These are phyloP conservation scores for Drosophila ananassae DNA, from an alignment of 1,140 invertebrate genomes.

Conservation along the genomic window DNA sequence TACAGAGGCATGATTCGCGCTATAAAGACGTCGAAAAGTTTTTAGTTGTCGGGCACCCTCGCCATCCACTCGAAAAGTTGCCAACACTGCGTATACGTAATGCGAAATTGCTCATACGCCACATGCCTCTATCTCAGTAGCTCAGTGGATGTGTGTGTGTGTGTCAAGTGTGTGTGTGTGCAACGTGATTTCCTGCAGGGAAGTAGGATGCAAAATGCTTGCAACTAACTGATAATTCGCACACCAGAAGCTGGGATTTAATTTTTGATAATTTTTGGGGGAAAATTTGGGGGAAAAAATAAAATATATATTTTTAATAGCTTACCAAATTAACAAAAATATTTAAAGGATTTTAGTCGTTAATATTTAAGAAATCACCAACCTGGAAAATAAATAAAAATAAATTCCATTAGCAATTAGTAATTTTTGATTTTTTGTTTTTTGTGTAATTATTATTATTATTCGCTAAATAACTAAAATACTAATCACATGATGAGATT, in stretches of 20 bases:
- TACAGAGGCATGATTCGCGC: conserved; percentile 39
- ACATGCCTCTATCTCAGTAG: conserved; percentile 34
- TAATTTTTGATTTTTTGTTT: conserved; percentile 16
- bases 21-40: conserved; percentile 78
- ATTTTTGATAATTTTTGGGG: conserved; percentile 12
- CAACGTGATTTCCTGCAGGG: conserved; percentile 73
- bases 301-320: background rate
- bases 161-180: conserved; percentile 25
- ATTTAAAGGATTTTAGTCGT: background rate
- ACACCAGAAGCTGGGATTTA: conserved; percentile 24
- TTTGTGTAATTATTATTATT: background rate
- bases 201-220: conserved; percentile 80
- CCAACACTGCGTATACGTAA: conserved; percentile 66
- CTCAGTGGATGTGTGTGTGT: background rate
- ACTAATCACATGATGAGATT: conserved; percentile 49
- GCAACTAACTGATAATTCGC: conserved; percentile 80
- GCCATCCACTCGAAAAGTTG: conserved; percentile 51
- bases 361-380: conserved; percentile 1
- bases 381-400: conserved; percentile 1
- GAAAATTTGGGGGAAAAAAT: background rate
- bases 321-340: background rate
- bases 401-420: conserved; percentile 1
- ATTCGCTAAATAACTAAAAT: conserved; percentile 32
- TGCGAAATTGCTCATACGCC: conserved; percentile 75
- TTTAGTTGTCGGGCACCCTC: conserved; percentile 28